A percentile compares a stretch with the other conserved stretches of the same genome.
These are phyloP conservation scores for Vanessa tameamea DNA, from an alignment of 1,140 invertebrate genomes.

Conservation along the genomic window DNA sequence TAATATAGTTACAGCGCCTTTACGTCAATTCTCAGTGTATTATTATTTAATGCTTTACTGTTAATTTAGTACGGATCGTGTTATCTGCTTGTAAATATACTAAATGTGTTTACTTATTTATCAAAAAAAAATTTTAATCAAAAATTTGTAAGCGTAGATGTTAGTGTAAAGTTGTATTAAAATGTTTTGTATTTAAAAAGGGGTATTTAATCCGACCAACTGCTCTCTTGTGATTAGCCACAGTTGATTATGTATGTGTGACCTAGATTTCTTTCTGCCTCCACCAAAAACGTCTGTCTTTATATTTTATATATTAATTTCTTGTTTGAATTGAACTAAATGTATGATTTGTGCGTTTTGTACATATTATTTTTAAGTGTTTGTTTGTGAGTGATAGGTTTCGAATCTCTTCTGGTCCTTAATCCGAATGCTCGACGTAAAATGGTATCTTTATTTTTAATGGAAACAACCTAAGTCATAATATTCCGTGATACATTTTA, in stretches of 20 bases:
- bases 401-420: constrained; percentile 75
- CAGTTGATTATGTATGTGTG: constrained; percentile 51
- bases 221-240: constrained; percentile 77
- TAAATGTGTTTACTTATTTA: constrained; percentile 79
- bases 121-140: constrained; percentile 72
- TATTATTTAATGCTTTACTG: constrained; percentile 79
- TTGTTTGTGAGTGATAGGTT: constrained; percentile 76
- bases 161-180: constrained; percentile 80
- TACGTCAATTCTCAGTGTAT: constrained; percentile 80
- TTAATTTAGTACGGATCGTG: constrained; percentile 72
- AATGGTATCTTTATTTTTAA: constrained; percentile 44
- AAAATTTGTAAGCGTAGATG: constrained; percentile 76
- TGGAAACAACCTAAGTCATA: constrained; percentile 13
- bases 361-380: constrained; percentile 79
- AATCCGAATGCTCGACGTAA: constrained; percentile 41
- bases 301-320: constrained; percentile 55
- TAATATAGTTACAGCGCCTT: constrained; percentile 75
- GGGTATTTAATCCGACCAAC: constrained; percentile 75
- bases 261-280: constrained; percentile 65
- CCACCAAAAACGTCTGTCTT: constrained; percentile 56
- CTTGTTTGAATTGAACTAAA: constrained; percentile 59
- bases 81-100: constrained; percentile 80
- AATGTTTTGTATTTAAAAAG: constrained; percentile 79
- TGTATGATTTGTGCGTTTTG: constrained; percentile 76
- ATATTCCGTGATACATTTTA: constrained; percentile 1